A percentile compares a stretch with the other conserved stretches of the same genome.
Evolutionary conservation across 1,140 invertebrate genomes (phyloP).

Genomic region (Battus philenor): DNA sequence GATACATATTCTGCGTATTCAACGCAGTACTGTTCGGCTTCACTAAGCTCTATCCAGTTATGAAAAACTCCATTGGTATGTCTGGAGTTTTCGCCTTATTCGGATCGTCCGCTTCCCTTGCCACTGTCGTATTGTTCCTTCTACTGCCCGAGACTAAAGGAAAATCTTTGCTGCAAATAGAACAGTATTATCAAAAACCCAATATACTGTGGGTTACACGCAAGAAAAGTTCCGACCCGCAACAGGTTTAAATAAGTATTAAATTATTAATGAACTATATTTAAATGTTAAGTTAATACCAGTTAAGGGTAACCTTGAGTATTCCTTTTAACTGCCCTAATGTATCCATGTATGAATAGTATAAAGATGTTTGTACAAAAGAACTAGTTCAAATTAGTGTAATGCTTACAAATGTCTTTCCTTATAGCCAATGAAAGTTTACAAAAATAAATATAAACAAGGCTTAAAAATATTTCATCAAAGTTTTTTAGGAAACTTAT

Average conservation of each 20-base stretch:
- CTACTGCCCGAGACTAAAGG: slow-evolving; percentile 90
- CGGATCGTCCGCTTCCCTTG: slow-evolving; percentile 79
- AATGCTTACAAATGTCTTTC: background rate
- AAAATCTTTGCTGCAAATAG: slow-evolving; percentile 85
- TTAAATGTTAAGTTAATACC: too few relatives aligned
- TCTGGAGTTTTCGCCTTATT: slow-evolving; percentile 83
- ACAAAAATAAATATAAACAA: too few relatives aligned
- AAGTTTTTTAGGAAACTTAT: too few relatives aligned
- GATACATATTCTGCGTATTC: slow-evolving; percentile 82
- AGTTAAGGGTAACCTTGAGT: too few relatives aligned
- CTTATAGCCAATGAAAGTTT: background rate
- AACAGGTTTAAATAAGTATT: slow-evolving; percentile 36
- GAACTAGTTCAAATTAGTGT: background rate
- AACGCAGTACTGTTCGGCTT: slow-evolving; percentile 81
- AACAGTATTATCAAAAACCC: slow-evolving; percentile 83
- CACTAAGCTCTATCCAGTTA: slow-evolving; percentile 83
- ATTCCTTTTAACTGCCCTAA: too few relatives aligned
- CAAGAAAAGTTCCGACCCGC: slow-evolving; percentile 40
- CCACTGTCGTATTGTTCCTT: slow-evolving; percentile 82
- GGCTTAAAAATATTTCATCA: too few relatives aligned
- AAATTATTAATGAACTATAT: too few relatives aligned
- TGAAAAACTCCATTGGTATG: slow-evolving; percentile 77
- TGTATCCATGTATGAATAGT: too few relatives aligned
- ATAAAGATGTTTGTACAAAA: too few relatives aligned
- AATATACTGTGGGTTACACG: slow-evolving; percentile 80